Base-by-base conservation (phyloP, 2,888 invertebrate species). In the Polymixis lichenea region DNA sequence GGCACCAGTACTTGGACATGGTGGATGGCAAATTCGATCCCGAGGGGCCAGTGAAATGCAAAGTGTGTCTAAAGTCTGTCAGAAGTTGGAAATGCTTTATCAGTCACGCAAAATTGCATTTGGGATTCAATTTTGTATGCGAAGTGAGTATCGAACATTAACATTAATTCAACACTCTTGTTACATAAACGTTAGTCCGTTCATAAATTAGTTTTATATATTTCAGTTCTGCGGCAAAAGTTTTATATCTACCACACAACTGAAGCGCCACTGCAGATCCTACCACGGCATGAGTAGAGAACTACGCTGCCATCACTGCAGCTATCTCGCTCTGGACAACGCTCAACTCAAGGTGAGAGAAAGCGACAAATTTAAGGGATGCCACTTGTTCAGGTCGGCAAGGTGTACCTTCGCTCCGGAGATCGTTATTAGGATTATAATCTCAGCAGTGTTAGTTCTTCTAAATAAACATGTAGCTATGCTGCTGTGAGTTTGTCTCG, bases 71-170 rank as follows among this genome's bases (percentile, higher is more conserved):
- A 58, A 89, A 85, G 60, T 72, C 83, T 0, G 80, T 91, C 1
- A 86, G 88, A 38, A 89, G 86, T 67, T 91, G 91, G 91, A 71
- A 86, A 0, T 89, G 89, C n/a, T 91, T 91, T 56, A 78, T 88
- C 0, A 89, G 82, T 49, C 91, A 91, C 28, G 90, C 85, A 0
- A 88, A 90, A 77, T 60, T 88, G 25, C 91, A 91, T 83, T 85
- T 91, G n/a, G 91, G 91, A n/a, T 91, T 90, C 25, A 89, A 90
- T 65, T 88, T 85, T 77, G 78, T 91, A 25, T 91, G 91, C 66
- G 91, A 91, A 80, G 91, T 91, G 80, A 85, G 87, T 78, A 22
- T 56, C 17, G 7, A 56, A 25, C 2, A 56, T 2, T 15, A 7
- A 56, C 13, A 56, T 56, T 25, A 25, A 25, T 56, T 15, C n/a